Percentiles rank a stretch among this genome's conserved stretches.
phyloP scores from a whole-genome alignment of 2,888 invertebrate species.

The Megamerina dolium region DNA sequence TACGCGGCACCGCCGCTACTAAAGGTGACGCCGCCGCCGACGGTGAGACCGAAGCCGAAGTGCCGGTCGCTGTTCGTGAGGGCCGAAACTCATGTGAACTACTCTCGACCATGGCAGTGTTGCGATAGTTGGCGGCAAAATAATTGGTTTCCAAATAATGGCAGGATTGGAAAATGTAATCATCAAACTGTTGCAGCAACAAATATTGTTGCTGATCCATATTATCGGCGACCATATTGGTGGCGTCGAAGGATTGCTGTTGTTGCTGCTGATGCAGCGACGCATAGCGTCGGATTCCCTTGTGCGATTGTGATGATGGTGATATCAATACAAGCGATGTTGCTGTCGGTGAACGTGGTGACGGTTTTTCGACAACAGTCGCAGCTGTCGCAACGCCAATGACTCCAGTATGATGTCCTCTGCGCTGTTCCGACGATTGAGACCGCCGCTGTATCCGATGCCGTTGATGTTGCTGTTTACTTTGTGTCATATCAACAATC shows the following conservation, averaged over 20 bases:
- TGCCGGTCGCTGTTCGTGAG: conserved; percentile 40
- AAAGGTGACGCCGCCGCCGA: conserved; percentile 23
- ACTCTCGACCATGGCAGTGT: conserved; percentile 49
- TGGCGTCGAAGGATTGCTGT: conserved; percentile 4
- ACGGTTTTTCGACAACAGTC: conserved; percentile 5
- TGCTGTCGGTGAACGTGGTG: conserved; percentile 37
- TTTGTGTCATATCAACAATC: conserved; percentile 50
- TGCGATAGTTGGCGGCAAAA: conserved; percentile 47
- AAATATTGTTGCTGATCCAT: conserved; percentile 17
- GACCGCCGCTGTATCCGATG: conserved; percentile 19
- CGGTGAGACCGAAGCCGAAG: conserved; percentile 29
- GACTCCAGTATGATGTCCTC: conserved; percentile 6
- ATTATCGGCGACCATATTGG: conserved; percentile 7
- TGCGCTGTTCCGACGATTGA: conserved; percentile 14
- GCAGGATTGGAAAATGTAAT: conserved; percentile 47
- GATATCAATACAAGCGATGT: conserved; percentile 42
- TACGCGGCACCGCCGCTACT: conserved; percentile 9
- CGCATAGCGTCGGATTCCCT: conserved; percentile 30
- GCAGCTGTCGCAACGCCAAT: conserved; percentile 1
- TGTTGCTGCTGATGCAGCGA: conserved; percentile 25
- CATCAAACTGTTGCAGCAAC: conserved; percentile 41
- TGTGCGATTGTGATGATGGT: conserved; percentile 42
- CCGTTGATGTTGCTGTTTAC: conserved; percentile 26
- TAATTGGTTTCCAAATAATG: conserved; percentile 48
- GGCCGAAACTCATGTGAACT: conserved; percentile 46